phyloP scores from a whole-genome alignment of 2,113 vertebrate genomes.

The Etia nguti region DNA sequence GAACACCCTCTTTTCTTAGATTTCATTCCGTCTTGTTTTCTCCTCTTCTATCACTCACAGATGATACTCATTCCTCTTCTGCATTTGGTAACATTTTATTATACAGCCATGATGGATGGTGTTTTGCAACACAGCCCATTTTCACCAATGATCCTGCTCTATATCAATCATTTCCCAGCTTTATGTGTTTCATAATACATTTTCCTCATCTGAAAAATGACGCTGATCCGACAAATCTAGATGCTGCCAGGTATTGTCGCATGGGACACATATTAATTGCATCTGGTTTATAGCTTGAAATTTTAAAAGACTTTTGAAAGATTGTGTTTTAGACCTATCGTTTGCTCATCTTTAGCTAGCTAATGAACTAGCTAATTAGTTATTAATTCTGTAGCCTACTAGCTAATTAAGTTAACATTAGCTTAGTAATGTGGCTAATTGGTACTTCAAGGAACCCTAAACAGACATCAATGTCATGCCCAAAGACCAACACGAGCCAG shows the following conservation, averaged over 20 bases:
- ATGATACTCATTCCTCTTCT: conserved; percentile 2
- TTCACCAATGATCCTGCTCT: conserved; percentile 6
- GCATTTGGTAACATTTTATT: background rate
- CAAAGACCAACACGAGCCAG: background rate
- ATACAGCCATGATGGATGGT: conserved; percentile 3
- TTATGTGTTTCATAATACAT: background rate
- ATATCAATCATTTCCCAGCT: background rate
- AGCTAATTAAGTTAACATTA: background rate
- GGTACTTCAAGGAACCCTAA: background rate
- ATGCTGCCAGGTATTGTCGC: background rate
- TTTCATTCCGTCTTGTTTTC: conserved; percentile 8
- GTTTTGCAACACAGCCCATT: background rate
- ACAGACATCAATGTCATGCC: background rate
- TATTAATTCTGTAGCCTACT: background rate
- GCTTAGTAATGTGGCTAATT: background rate
- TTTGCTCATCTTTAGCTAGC: background rate
- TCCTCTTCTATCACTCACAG: background rate
- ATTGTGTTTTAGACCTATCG: background rate
- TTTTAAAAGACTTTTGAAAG: background rate
- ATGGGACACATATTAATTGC: background rate
- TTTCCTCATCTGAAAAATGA: background rate
- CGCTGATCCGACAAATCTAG: background rate
- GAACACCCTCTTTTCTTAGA: background rate
- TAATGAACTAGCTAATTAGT: background rate
- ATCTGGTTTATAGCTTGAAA: background rate